Evolutionary conservation across 2,797 vertebrate genomes (phyloP).

Genomic region (Arrhamphus sclerolepis): DNA sequence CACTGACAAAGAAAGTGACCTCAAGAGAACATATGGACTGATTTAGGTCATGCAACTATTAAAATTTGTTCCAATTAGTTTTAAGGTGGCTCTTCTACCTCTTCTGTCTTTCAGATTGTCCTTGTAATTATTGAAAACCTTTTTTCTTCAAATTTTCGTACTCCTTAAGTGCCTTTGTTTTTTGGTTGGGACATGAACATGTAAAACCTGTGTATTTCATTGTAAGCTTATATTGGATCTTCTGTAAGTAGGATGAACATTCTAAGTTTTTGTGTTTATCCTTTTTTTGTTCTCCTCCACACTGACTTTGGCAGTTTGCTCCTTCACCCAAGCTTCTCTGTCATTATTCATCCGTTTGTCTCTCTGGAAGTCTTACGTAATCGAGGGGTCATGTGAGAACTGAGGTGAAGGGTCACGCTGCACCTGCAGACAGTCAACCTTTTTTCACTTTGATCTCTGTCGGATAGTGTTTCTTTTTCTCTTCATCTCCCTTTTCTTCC

Average conservation of each 20-base stretch:
- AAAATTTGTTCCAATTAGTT: too few species aligned
- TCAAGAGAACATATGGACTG: constrained; percentile 1
- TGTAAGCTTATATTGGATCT: too few species aligned
- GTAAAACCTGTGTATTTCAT: too few species aligned
- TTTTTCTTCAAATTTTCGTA: neutral
- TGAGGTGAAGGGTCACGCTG: constrained; percentile 54
- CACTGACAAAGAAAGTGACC: constrained; percentile 19
- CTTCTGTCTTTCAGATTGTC: too few species aligned
- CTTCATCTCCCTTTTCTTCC: constrained; percentile 16
- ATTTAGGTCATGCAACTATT: too few species aligned
- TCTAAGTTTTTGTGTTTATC: too few species aligned
- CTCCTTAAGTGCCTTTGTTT: too few species aligned
- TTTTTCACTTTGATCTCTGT: constrained; percentile 63
- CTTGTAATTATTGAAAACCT: neutral
- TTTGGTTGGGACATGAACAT: too few species aligned
- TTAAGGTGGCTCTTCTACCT: too few species aligned
- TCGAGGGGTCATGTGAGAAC: constrained; percentile 60
- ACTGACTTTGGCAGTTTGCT: neutral
- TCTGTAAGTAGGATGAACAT: too few species aligned
- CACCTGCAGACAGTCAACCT: constrained; percentile 46
- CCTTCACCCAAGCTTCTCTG: constrained; percentile 2
- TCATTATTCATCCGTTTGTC: constrained; percentile 20
- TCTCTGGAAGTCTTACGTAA: constrained; percentile 48
- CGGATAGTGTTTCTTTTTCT: constrained; percentile 28
- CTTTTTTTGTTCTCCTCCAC: neutral